Base-by-base conservation (phyloP, 2,888 invertebrate genomes). In the Apamea anceps region DNA sequence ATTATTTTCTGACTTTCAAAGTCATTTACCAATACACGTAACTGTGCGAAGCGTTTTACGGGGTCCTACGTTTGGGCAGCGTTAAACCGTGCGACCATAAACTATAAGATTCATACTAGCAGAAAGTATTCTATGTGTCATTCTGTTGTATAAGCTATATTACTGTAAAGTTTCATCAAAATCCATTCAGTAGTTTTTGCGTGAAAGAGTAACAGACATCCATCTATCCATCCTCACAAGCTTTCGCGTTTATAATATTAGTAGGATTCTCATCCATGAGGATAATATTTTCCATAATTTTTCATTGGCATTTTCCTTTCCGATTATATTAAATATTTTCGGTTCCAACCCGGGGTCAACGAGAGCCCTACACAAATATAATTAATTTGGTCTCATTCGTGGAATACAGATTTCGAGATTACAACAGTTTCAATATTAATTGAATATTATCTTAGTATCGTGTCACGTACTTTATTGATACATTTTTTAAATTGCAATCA, bases 401-500 rank as follows among this genome's bases (percentile, higher is more conserved):
- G 37, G n/a, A 60, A 72, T 72, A 57, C n/a, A 6, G 12, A 71
- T 57, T 37, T n/a, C 10, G n/a, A 12, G 60, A 72, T 60, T 72
- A 71, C 32, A 71, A 18, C 18, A 12, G 10, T 7, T 8, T 4
- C 12, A 37, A 57, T 72, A 57, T 60, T 57, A 37, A 60, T 72
- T 72, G 18, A 37, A 71, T 71, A 10, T 54, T 25, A 72, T 60
- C 60, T 57, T 18, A 37, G 65, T 66, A 57, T 71, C 10, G 6
- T n/a, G 25, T 57, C 57, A 54, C 57, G 71, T 60, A 72, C 18
- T 18, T 25, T 25, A 25, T 54, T 57, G 6, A 0, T 51, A 70
- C 21, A 5, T 71, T 71, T 71, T 32, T 15, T 37, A 5, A 32
- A 51, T 32, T 5, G 2, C 2, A 51, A 8, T 2, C 70, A 25